Evolutionary conservation across 2,888 invertebrate genomes (phyloP), one percentile per base, ranked within the genome.

Genomic region (Melanophora roralis): DNA sequence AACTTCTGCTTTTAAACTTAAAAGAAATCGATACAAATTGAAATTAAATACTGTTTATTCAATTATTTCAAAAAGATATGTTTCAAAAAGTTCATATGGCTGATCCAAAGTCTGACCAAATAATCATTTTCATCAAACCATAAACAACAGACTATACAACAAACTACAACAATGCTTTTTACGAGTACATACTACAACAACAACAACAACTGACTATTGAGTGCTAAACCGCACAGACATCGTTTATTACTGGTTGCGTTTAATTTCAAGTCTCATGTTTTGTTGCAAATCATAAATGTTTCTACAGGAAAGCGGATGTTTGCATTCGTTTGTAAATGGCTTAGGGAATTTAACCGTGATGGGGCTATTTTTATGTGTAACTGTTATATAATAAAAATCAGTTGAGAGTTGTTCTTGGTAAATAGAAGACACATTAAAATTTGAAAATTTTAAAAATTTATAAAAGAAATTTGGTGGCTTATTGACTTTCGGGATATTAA

Each of bases 41-140:
- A n/a, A n/a, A n/a, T n/a, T n/a, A n/a, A n/a, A n/a, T n/a, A n/a
- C n/a, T n/a, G n/a, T n/a, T n/a, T n/a, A n/a, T n/a, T n/a, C n/a
- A n/a, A n/a, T n/a, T n/a, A n/a, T n/a, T n/a, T n/a, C n/a, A n/a
- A n/a, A n/a, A n/a, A n/a, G n/a, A n/a, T n/a, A n/a, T n/a, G n/a
- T n/a, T n/a, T n/a, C n/a, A n/a, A n/a, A n/a, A 16, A 14, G 40
- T 32, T 60, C 51, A 60, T 67, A 59, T 78, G 34, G 57, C n/a
- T 68, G 68, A 78, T 57, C 74, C 64, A 57, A 69, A 64, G 74
- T 69, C 68, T 53, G 64, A 78, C 74, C 78, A 64, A 74, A 74
- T 64, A 78, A 74, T 74, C 21, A 68, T 74, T 78, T 73, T 78
- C 64, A 62, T 68, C 74, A 40, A 68, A 69, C 64, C 74, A 78